Evolutionary conservation across 2,797 vertebrate species (phyloP), one percentile per base, ranked within the genome.

Genomic region (Octomys mimax): DNA sequence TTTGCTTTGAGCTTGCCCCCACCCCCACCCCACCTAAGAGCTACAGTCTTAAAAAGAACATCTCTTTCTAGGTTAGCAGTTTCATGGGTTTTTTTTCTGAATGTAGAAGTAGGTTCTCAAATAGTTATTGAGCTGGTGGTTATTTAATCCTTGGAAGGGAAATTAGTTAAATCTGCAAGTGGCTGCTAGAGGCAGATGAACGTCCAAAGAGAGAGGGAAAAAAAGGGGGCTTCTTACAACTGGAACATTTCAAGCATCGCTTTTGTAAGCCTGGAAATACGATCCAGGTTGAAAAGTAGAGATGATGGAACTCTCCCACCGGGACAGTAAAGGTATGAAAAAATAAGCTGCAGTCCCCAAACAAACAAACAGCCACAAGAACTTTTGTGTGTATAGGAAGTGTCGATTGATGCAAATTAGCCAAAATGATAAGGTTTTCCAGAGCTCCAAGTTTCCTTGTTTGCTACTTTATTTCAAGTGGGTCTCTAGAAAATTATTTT

Each of bases 61-160:
- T 98, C 97, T 98, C 97, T 98, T 98, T 98, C 98, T 54, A 52
- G 98, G 98, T 98, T 98, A 98, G 90, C 97, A 97, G 93, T 94
- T 98, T 93, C 96, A 91, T 98, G 98, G 97, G 98, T 98, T 97
- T 87, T 98, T 59, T 49, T 68, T 97, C 77, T 91, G 91, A 97
- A 97, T 93, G 94, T 97, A 97, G 97, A 91, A 39, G 49, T 54
- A 77, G 95, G 94, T 97, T 85, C 46, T 62, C 57, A 95, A 95
- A 46, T 87, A 88, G 93, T 75, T 92, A 28, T 31, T 42, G 54
- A 95, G 16, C 1, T 33, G 91, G 82, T 93, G 95, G 94, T 97
- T 97, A 97, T 87, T 96, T 80, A 93, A 12, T 97, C 95, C 97
- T 97, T 87, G 84, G 54, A 7, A 89, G 97, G 97, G 92, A 97